A percentile compares a stretch with the other conserved stretches of the same genome.
These are phyloP conservation scores for Agriopis aurantiaria DNA, from an alignment of 2,888 invertebrate genomes.

Conservation along the genomic window DNA sequence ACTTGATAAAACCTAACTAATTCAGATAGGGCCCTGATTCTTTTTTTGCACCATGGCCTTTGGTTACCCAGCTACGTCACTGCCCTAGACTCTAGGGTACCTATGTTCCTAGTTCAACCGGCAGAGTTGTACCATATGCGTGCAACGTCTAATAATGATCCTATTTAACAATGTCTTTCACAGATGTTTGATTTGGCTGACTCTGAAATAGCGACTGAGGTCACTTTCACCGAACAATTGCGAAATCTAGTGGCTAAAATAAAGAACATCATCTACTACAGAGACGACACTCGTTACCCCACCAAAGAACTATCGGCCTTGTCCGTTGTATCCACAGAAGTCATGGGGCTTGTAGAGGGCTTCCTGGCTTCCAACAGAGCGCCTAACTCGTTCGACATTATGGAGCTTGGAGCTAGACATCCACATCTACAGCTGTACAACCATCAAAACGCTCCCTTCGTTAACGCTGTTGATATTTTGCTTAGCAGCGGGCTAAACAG, in stretches of 20 bases:
- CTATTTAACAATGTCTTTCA: conserved; percentile 54
- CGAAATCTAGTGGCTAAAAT: conserved; percentile 82
- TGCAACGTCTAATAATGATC: background rate
- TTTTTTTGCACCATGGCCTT: no score
- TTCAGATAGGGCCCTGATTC: no score
- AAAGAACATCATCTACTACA: conserved; percentile 79
- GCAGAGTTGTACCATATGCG: background rate
- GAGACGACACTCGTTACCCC: conserved; percentile 75
- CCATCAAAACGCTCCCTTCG: conserved; percentile 81
- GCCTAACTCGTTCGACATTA: conserved; percentile 80
- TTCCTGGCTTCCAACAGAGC: conserved; percentile 83
- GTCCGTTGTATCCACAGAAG: conserved; percentile 87
- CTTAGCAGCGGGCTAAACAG: conserved; percentile 81
- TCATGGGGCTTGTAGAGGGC: conserved; percentile 87
- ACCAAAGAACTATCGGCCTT: conserved; percentile 85
- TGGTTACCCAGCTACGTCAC: no score
- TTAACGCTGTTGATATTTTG: conserved; percentile 81
- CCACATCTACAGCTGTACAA: conserved; percentile 81
- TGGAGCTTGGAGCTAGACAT: conserved; percentile 76
- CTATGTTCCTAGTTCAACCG: no score
- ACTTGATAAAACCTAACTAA: no score
- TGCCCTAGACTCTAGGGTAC: no score
- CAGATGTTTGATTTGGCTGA: conserved; percentile 90
- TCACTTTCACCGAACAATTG: conserved; percentile 90
- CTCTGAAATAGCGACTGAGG: conserved; percentile 88